Evolutionary conservation across 1,140 invertebrate genomes (phyloP).

Genomic region (Brachionus angularis): DNA sequence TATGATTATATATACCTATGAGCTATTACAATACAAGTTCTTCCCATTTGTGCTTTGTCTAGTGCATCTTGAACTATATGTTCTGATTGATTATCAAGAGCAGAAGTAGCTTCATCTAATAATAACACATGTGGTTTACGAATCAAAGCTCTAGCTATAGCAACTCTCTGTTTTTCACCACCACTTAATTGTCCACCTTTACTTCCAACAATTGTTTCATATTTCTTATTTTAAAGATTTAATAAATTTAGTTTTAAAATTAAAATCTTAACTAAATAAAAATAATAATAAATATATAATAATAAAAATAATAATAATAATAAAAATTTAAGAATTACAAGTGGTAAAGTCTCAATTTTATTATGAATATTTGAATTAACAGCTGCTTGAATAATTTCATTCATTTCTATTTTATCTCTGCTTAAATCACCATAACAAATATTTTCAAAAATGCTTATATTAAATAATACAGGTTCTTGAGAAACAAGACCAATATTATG

Average conservation of each 20-base stretch:
- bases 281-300: not conserved
- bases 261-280: too few relatives aligned
- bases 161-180: conserved; percentile 53
- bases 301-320: not conserved
- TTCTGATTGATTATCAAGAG: conserved; percentile 75
- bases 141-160: conserved; percentile 53
- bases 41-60: conserved; percentile 51
- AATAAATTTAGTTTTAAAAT: not conserved
- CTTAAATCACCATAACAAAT: conserved; percentile 61
- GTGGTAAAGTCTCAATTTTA: conserved; percentile 66
- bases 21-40: conserved; percentile 61
- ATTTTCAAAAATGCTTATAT: conserved; percentile 77
- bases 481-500: conserved; percentile 69
- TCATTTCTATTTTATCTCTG: conserved; percentile 61
- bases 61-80: conserved; percentile 62
- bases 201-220: conserved; percentile 53
- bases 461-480: conserved; percentile 81
- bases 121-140: conserved; percentile 71
- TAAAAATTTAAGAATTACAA: conserved; percentile 52
- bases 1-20: too few relatives aligned
- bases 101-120: conserved; percentile 82
- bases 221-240: conserved; percentile 44
- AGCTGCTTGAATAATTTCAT: conserved; percentile 74
- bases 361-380: conserved; percentile 79
- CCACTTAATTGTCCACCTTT: conserved; percentile 55